phyloP scores from a whole-genome alignment of 1,140 invertebrate species.

The Diuraphis noxia region DNA sequence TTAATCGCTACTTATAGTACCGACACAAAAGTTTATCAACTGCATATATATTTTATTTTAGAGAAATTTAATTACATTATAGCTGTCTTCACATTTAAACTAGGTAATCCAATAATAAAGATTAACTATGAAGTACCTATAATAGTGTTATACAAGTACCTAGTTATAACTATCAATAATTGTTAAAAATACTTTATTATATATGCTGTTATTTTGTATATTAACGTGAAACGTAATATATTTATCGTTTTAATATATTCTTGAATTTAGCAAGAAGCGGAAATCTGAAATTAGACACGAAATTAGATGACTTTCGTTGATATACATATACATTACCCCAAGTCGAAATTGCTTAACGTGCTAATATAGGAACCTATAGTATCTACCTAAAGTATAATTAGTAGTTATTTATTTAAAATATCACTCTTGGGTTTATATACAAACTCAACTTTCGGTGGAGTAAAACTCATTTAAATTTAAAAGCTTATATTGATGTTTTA shows the following conservation, averaged over 20 bases:
- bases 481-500: background rate
- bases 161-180: too few relatives aligned
- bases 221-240: too few relatives aligned
- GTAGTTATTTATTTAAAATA: slow-evolving; percentile 2
- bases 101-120: too few relatives aligned
- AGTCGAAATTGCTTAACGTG: background rate
- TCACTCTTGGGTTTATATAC: background rate
- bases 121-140: too few relatives aligned
- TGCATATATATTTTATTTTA: too few relatives aligned
- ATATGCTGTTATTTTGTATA: too few relatives aligned
- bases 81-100: too few relatives aligned
- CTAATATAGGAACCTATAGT: background rate
- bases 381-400: background rate
- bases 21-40: too few relatives aligned
- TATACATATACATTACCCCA: background rate
- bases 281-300: background rate
- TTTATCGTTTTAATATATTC: background rate
- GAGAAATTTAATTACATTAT: too few relatives aligned
- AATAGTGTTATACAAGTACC: too few relatives aligned
- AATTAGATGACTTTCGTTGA: background rate
- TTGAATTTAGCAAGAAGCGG: background rate
- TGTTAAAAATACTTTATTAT: too few relatives aligned
- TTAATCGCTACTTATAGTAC: too few relatives aligned
- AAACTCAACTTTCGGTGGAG: background rate
- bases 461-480: background rate